Evolutionary conservation across 1,140 invertebrate species (phyloP), one percentile per base, ranked within the genome.

Genomic region (Musca domestica): DNA sequence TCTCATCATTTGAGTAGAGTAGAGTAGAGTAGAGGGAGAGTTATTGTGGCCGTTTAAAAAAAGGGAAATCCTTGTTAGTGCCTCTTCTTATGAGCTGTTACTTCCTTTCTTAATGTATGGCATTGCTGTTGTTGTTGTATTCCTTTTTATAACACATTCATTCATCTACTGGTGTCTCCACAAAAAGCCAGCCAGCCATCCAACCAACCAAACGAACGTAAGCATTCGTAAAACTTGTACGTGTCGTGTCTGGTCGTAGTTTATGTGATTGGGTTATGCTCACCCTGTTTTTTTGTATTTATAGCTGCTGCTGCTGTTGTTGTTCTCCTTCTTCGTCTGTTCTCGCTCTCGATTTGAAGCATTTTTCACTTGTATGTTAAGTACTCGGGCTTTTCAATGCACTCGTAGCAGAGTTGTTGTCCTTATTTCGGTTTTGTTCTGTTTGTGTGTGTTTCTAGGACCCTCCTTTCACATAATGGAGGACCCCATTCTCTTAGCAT

Each of bases 301-400:
- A 20, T 52, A 4, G 52, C 25, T 54, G 52, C 25, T 54, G 52
- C 15, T 54, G 20, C 52, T 61, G 56, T 61, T 9, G 14, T 20
- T 58, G 9, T 30, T n/a, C n/a, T n/a, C n/a, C n/a, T 30, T 30
- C 27, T 4, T 30, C 12, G 56, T 27, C 56, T 61, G 27, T 61
- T 61, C 27, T 34, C 34, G 34, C 10, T 41, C 34, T 41, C 34
- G 15, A 34, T 61, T 61, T 61, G 27, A 61, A 61, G 56, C 56
- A 34, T 61, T 61, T 61, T 61, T 61, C 56, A 61, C 56, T 61
- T 61, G 56, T 20, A 17, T 19, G 17, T 61, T 61, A 61, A 61
- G 56, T 61, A 61, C 56, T 61, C 27, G 27, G 20, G 56, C 56
- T 61, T 30, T 61, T 30, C 27, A 61, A 5, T 41, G 34, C 34